These are phyloP conservation scores for Oligia fasciuncula DNA, from an alignment of 2,888 invertebrate species.

Conservation along the genomic window DNA sequence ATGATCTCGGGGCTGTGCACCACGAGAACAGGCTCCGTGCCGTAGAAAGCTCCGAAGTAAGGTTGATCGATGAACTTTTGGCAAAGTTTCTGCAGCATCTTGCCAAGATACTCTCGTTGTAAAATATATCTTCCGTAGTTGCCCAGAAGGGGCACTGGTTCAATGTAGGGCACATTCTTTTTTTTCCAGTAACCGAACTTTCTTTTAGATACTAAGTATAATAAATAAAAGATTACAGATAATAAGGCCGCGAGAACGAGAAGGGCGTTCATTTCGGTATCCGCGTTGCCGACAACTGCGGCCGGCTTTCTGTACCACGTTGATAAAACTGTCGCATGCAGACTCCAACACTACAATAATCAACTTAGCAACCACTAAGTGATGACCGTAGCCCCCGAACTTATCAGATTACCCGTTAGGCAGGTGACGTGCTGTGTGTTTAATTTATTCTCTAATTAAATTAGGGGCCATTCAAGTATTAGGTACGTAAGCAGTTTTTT, in stretches of 20 bases:
- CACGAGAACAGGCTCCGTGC: constrained; percentile 75
- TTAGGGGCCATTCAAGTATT: too few relatives aligned
- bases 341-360: neutral
- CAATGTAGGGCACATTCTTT: neutral
- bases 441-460: too few relatives aligned
- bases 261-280: neutral
- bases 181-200: neutral
- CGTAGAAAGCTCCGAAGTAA: constrained; percentile 75
- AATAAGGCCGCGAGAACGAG: neutral
- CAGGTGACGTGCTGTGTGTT: too few relatives aligned
- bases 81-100: constrained; percentile 68
- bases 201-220: neutral
- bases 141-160: constrained; percentile 66
- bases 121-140: constrained; percentile 72
- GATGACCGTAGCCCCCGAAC: neutral
- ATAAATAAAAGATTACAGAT: neutral
- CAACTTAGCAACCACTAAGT: neutral
- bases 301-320: too few relatives aligned
- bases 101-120: constrained; percentile 59
- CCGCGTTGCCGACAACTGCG: neutral
- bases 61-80: constrained; percentile 70
- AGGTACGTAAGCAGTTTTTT: too few relatives aligned
- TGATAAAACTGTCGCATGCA: neutral
- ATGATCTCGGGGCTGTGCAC: constrained; percentile 74
- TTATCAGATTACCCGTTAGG: neutral